Evolutionary conservation across 1,140 invertebrate genomes (phyloP).

Genomic region (Caenorhabditis briggsae): DNA sequence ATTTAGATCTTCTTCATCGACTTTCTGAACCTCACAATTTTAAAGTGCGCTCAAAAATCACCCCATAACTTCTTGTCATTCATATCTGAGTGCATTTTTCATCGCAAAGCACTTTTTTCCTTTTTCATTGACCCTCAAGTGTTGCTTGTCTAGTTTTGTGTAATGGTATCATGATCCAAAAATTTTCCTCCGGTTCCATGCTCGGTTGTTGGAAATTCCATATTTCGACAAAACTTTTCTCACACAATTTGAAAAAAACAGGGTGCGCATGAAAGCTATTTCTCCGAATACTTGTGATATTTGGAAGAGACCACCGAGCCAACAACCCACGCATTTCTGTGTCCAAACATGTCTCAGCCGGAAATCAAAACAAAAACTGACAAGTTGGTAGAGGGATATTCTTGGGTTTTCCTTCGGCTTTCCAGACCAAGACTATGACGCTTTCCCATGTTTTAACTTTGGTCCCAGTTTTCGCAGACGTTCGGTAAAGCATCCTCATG

Average conservation of each 20-base stretch:
- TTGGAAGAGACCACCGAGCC: not conserved
- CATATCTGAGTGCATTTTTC: conserved; percentile 1
- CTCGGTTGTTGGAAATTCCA: not conserved
- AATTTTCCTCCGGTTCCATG: no score
- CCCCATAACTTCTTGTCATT: not conserved
- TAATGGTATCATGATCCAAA: no score
- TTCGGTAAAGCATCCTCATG: not conserved
- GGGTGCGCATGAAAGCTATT: conserved; percentile 2
- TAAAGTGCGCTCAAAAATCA: no score
- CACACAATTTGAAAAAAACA: not conserved
- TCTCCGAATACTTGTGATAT: conserved; percentile 22
- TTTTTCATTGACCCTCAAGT: no score
- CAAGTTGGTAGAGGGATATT: conserved; percentile 21
- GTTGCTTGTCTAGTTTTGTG: no score
- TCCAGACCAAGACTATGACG: not conserved
- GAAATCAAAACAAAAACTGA: conserved; percentile 49
- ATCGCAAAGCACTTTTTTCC: no score
- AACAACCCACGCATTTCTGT: conserved; percentile 5
- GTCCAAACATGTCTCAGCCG: conserved; percentile 1
- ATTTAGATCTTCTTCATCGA: not conserved
- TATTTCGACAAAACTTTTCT: not conserved
- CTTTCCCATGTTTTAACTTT: not conserved
- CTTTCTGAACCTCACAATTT: no score
- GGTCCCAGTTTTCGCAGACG: not conserved
- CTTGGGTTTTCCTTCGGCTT: not conserved